Evolutionary conservation across 2,113 vertebrate genomes (phyloP).

Genomic region (Paradisaea rubra): DNA sequence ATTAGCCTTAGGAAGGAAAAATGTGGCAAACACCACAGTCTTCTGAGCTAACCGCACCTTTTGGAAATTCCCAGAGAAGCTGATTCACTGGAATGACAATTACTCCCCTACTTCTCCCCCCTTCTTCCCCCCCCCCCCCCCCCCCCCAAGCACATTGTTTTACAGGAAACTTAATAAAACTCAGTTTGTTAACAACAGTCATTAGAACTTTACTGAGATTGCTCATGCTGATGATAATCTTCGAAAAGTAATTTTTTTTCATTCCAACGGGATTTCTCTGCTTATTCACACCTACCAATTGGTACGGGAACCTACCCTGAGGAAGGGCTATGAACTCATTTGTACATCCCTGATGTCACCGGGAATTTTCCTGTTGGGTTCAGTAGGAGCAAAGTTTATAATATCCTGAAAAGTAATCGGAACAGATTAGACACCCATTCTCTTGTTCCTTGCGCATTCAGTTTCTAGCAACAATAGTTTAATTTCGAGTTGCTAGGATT

Average conservation of each 20-base stretch:
- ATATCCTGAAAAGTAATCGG: conserved; percentile 32
- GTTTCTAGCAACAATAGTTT: conserved; percentile 20
- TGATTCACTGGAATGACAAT: conserved; percentile 59
- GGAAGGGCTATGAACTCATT: background rate
- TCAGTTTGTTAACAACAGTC: conserved; percentile 33
- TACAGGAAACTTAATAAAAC: conserved; percentile 54
- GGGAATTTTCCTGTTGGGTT: conserved; percentile 18
- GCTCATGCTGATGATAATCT: conserved; percentile 1
- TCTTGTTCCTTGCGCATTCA: background rate
- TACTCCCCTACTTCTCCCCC: background rate
- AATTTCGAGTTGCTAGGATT: background rate
- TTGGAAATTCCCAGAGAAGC: conserved; percentile 59
- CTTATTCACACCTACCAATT: background rate
- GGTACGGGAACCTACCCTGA: background rate
- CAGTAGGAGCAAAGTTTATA: background rate
- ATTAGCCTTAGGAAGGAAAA: conserved; percentile 52
- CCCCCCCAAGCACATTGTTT: conserved; percentile 10
- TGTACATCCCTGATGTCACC: background rate
- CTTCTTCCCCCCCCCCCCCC: background rate
- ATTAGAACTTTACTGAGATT: conserved; percentile 39
- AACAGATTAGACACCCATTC: background rate
- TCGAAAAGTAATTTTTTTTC: background rate
- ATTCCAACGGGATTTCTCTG: conserved; percentile 15
- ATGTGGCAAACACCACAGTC: conserved; percentile 1
- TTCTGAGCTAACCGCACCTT: conserved; percentile 37